phyloP scores from a whole-genome alignment of 2,113 vertebrate species.

The Atlantisia rogersi region DNA sequence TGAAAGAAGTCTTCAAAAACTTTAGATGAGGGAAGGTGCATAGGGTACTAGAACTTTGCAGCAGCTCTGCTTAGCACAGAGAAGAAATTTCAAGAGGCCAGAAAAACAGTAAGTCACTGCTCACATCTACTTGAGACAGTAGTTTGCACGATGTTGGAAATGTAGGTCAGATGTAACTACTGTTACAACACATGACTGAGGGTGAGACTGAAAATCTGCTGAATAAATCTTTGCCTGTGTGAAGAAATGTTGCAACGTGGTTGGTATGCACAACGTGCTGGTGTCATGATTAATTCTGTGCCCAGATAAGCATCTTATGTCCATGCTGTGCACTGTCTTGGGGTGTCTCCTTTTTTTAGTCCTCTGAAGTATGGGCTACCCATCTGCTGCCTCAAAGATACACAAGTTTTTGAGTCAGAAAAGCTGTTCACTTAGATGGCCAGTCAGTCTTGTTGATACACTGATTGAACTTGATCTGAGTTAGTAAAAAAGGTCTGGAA shows the following conservation, averaged over 20 bases:
- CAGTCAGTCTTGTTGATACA: not conserved
- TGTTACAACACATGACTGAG: not conserved
- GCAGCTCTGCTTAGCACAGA: not conserved
- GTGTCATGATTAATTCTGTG: not conserved
- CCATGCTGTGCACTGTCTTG: not conserved
- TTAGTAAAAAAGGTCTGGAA: not conserved
- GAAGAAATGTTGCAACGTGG: not conserved
- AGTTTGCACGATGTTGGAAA: not conserved
- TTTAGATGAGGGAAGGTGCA: accelerated
- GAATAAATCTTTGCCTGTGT: not conserved
- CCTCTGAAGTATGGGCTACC: not conserved
- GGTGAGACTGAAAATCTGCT: not conserved
- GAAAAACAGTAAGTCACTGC: not conserved
- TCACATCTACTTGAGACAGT: not conserved
- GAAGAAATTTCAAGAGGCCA: not conserved
- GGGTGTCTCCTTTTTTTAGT: not conserved
- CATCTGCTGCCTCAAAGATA: not conserved
- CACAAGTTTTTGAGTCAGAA: not conserved
- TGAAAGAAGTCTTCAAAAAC: not conserved
- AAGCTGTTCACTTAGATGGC: not conserved
- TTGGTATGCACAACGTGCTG: not conserved
- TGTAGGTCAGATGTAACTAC: not conserved
- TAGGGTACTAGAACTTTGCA: not conserved
- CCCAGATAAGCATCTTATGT: not conserved
- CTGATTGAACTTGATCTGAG: not conserved